Evolutionary conservation across 2,113 vertebrate genomes (phyloP).

Genomic region (Forbesichthys papilliferus): DNA sequence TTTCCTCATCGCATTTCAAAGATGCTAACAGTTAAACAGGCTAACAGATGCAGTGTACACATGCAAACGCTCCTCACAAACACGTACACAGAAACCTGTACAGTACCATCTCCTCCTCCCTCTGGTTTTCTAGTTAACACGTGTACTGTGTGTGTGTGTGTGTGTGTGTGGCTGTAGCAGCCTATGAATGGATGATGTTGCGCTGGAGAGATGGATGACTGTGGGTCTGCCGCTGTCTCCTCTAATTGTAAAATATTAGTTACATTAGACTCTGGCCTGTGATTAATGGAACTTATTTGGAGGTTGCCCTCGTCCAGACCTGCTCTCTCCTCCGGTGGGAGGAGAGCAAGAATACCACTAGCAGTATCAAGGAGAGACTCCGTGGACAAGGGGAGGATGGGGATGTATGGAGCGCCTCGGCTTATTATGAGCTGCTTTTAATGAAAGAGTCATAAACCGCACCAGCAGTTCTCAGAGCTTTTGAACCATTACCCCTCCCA

Average conservation of each 20-base stretch:
- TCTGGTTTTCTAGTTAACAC: conserved; percentile 8
- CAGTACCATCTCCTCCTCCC: conserved; percentile 52
- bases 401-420: background rate
- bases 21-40: too few species aligned
- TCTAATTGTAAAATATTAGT: conserved; percentile 99
- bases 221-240: conserved; percentile 93
- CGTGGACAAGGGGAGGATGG: conserved; percentile 16
- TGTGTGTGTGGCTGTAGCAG: conserved; percentile 45
- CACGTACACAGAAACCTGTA: conserved; percentile 19
- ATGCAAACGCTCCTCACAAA: background rate
- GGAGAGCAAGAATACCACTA: conserved; percentile 53
- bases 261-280: conserved; percentile 98
- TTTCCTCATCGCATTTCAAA: background rate
- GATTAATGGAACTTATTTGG: conserved; percentile 99
- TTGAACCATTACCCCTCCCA: too few species aligned
- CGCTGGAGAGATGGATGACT: conserved; percentile 96
- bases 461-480: too few species aligned
- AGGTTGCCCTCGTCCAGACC: conserved; percentile 90
- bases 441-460: too few species aligned
- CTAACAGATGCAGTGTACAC: too few species aligned
- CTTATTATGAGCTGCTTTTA: too few species aligned
- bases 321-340: conserved; percentile 77
- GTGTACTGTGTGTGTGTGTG: conserved; percentile 11
- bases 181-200: conserved; percentile 93
- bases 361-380: conserved; percentile 72